phyloP scores from a whole-genome alignment of 2,113 vertebrate species.

The Daphoenositta chrysoptera region DNA sequence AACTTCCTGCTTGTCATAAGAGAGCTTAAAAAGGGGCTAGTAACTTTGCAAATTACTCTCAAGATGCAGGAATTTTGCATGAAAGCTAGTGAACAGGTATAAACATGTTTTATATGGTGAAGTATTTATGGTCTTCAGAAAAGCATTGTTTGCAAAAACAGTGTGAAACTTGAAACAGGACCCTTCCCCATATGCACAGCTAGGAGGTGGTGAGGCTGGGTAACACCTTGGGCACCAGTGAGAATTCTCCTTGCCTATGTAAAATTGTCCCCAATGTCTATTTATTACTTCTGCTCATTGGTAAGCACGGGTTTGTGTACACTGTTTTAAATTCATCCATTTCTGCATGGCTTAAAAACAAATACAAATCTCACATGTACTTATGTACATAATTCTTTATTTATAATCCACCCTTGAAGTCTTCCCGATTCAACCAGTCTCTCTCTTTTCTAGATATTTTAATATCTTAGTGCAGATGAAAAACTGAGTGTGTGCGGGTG shows the following conservation, averaged over 20 bases:
- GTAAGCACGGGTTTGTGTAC: neutral
- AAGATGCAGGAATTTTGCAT: neutral
- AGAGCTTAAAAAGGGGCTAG: neutral
- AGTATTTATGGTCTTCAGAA: neutral
- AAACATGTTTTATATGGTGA: neutral
- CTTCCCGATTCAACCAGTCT: neutral
- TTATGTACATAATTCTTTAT: neutral
- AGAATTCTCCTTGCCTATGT: neutral
- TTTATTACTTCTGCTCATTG: neutral
- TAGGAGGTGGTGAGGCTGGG: neutral
- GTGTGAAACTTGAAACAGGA: neutral
- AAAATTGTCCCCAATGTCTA: neutral
- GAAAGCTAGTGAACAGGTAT: neutral
- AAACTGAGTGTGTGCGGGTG: fast-evolving
- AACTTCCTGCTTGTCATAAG: neutral
- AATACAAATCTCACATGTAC: neutral
- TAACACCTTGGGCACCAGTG: neutral
- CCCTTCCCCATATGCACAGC: fast-evolving
- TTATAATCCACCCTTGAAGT: neutral
- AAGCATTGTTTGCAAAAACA: neutral
- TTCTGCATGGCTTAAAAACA: neutral
- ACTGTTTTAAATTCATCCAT: neutral
- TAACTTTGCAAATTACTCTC: neutral
- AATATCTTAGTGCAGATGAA: neutral
- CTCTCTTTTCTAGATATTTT: neutral